Conservation (phyloP, 2,888 invertebrate genomes). For the Pheosia tremula region DNA sequence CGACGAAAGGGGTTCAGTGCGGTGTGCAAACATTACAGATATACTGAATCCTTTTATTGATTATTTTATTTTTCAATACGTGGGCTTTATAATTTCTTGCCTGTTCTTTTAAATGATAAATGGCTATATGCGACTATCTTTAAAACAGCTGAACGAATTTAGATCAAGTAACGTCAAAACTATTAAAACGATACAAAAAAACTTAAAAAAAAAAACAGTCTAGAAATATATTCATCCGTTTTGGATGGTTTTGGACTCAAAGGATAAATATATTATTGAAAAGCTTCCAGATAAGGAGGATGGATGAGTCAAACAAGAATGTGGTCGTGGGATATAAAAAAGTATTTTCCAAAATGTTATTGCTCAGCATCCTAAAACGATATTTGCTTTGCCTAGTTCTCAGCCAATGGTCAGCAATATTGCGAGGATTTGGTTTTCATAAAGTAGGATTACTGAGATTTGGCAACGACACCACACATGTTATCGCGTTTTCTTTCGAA, state of each 20-base stretch:
- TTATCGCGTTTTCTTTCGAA: not conserved
- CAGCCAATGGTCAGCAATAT: conserved; percentile 41
- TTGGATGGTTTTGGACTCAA: too few relatives aligned
- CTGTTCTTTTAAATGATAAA: too few relatives aligned
- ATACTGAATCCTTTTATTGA: not conserved
- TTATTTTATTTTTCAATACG: not conserved
- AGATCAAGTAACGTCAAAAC: too few relatives aligned
- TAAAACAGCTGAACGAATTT: too few relatives aligned
- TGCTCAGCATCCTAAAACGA: conserved; percentile 13
- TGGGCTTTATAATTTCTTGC: not conserved
- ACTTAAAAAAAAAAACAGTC: too few relatives aligned
- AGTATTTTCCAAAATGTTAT: conserved; percentile 19
- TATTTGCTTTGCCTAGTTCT: conserved; percentile 23
- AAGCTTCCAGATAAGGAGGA: too few relatives aligned
- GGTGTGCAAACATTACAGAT: not conserved
- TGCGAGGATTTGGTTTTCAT: conserved; percentile 39
- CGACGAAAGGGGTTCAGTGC: conserved; percentile 12
- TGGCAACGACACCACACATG: conserved; percentile 9
- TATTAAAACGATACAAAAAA: too few relatives aligned
- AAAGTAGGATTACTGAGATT: conserved; percentile 44
- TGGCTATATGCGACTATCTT: too few relatives aligned
- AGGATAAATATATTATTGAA: too few relatives aligned
- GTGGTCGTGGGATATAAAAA: too few relatives aligned
- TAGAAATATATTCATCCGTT: too few relatives aligned
- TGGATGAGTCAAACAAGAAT: too few relatives aligned